These are phyloP conservation scores for Agapornis canus DNA, from an alignment of 2,797 vertebrate species.

Conservation along the genomic window DNA sequence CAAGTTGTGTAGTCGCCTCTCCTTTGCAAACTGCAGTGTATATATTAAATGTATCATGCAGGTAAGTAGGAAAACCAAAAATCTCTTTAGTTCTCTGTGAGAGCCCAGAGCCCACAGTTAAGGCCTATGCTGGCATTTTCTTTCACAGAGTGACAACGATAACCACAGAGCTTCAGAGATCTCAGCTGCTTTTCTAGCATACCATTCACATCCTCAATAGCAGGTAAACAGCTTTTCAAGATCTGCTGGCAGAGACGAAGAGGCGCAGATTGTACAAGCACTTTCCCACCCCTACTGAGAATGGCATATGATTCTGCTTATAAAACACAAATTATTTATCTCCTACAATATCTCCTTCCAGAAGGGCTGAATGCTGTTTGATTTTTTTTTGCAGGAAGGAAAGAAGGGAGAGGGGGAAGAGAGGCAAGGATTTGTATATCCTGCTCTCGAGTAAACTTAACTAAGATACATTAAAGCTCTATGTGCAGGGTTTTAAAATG, in stretches of 20 bases:
- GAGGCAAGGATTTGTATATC: background rate
- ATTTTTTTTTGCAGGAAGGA: background rate
- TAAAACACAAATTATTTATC: conserved; percentile 41
- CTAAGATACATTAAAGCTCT: background rate
- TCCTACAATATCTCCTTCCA: background rate
- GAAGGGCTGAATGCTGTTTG: background rate
- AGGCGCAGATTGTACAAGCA: conserved; percentile 40
- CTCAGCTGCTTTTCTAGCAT: conserved; percentile 11
- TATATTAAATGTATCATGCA: background rate
- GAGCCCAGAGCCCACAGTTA: background rate
- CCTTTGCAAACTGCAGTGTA: background rate
- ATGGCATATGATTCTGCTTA: conserved; percentile 38
- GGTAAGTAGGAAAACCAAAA: background rate
- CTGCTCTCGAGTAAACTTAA: background rate
- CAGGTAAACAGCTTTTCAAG: conserved; percentile 35
- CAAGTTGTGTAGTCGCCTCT: background rate
- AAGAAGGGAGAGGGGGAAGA: background rate
- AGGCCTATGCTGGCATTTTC: background rate
- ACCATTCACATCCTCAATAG: conserved; percentile 1
- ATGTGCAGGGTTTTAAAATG: background rate
- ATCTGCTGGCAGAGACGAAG: conserved; percentile 43
- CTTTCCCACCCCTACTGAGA: conserved; percentile 40
- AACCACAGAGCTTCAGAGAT: background rate
- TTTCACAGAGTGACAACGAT: background rate
- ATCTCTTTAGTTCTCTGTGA: background rate